These are phyloP conservation scores for Caligus rogercresseyi DNA, from an alignment of 1,140 invertebrate species.

Conservation along the genomic window DNA sequence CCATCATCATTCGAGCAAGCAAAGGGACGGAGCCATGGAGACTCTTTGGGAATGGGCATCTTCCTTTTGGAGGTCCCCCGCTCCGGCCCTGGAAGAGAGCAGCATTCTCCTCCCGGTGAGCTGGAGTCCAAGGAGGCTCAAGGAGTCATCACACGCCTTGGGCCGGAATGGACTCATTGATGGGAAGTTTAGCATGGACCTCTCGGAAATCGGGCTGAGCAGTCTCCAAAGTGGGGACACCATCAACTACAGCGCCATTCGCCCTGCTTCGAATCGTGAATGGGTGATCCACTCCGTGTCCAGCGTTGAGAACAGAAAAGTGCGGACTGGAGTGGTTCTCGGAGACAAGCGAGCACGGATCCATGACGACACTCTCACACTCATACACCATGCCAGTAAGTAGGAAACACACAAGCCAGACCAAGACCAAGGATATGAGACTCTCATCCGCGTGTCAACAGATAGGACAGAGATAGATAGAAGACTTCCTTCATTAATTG, in stretches of 20 bases:
- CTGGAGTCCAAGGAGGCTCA: neutral
- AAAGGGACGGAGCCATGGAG: neutral
- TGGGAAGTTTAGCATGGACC: neutral
- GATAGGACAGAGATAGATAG: too few relatives aligned
- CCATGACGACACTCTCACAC: neutral
- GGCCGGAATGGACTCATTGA: neutral
- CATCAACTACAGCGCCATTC: neutral
- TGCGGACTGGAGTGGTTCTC: neutral
- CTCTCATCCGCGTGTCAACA: too few relatives aligned
- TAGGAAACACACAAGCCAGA: too few relatives aligned
- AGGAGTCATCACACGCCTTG: neutral
- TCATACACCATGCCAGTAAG: neutral
- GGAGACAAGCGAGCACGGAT: neutral
- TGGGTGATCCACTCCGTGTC: neutral
- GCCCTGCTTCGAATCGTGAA: neutral
- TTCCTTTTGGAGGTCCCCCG: neutral
- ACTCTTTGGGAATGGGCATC: neutral
- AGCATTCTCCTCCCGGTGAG: neutral
- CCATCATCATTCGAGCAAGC: too few relatives aligned
- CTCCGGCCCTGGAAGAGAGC: neutral
- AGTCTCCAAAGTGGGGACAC: neutral
- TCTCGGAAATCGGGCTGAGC: neutral
- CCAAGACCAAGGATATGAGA: too few relatives aligned
- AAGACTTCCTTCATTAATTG: too few relatives aligned
- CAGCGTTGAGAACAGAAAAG: neutral